Percentiles rank a stretch among this genome's conserved stretches.
Conservation (phyloP, 2,113 vertebrate species). For the Lamprologus callipterus region DNA sequence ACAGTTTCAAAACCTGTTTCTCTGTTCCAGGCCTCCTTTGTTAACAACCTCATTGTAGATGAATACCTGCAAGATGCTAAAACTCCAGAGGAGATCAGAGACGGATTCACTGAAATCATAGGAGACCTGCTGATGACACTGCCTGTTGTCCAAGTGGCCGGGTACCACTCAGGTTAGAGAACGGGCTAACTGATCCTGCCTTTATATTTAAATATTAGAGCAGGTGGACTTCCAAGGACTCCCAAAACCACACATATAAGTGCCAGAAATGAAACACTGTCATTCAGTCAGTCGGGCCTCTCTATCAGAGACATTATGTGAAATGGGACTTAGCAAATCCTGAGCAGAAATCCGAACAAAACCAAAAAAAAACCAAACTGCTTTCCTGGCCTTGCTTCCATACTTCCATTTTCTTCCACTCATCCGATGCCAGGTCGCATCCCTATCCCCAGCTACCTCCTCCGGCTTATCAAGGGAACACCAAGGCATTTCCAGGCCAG, state of each 20-base stretch:
- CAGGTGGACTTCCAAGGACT: not conserved
- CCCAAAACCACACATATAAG: not conserved
- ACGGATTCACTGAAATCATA: slow-evolving; percentile 69
- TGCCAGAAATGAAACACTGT: not conserved
- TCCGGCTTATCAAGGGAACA: not conserved
- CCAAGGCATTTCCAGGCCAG: not conserved
- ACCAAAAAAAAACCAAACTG: accelerated
- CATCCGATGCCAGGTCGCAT: accelerated
- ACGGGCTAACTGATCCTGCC: not conserved
- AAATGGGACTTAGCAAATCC: not conserved
- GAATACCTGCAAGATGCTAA: slow-evolving; percentile 73
- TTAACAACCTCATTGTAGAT: slow-evolving; percentile 41
- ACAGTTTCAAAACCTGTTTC: not conserved
- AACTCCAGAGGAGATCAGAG: slow-evolving; percentile 65
- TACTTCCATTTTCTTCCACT: not conserved
- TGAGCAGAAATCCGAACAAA: not conserved
- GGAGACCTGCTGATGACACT: slow-evolving; percentile 72
- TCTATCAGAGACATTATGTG: not conserved
- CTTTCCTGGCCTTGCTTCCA: not conserved
- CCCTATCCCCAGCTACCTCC: not conserved
- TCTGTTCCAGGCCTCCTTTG: slow-evolving; percentile 17
- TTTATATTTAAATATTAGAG: not conserved
- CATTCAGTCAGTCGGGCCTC: not conserved
- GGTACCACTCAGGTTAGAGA: slow-evolving; percentile 70
- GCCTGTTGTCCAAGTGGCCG: slow-evolving; percentile 66